Conservation (phyloP, 2,888 invertebrate genomes). For the Venustoraphidia nigricollis region DNA sequence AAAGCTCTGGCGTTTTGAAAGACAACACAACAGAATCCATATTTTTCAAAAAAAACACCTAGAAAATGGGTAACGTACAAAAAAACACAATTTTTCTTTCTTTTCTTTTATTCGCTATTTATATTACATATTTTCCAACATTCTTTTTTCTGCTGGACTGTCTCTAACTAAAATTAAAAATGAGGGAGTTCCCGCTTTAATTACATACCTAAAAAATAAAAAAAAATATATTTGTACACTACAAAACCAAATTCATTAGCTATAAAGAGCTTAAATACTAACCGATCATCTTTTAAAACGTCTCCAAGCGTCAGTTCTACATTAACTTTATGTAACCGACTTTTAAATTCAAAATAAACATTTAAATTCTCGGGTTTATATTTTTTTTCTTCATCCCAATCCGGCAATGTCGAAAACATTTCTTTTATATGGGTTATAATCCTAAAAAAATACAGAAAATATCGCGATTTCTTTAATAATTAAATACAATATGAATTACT, state of each 20-base stretch:
- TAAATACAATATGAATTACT: constrained; percentile 14
- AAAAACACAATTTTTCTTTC: neutral
- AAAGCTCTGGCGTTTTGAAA: too few relatives aligned
- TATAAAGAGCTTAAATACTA: constrained; percentile 14
- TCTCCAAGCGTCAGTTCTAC: constrained; percentile 37
- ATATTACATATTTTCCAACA: constrained; percentile 33
- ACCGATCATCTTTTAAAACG: constrained; percentile 41
- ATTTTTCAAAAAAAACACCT: too few relatives aligned
- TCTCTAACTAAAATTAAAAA: constrained; percentile 44
- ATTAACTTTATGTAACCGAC: constrained; percentile 41
- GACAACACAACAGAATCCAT: too few relatives aligned
- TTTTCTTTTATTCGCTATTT: neutral
- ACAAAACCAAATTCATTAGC: constrained; percentile 4
- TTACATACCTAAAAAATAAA: constrained; percentile 32
- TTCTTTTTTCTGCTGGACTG: constrained; percentile 38
- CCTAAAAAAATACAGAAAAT: constrained; percentile 23
- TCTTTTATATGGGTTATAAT: constrained; percentile 43
- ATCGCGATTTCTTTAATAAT: neutral
- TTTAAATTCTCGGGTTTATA: constrained; percentile 45
- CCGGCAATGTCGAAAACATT: constrained; percentile 50
- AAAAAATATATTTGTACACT: constrained; percentile 8
- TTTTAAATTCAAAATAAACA: constrained; percentile 59
- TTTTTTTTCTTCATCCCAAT: constrained; percentile 52
- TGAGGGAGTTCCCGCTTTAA: constrained; percentile 49
- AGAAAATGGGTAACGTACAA: too few relatives aligned